Base-by-base conservation (phyloP, 2,797 vertebrate genomes). In the Hemitrygon akajei region DNA sequence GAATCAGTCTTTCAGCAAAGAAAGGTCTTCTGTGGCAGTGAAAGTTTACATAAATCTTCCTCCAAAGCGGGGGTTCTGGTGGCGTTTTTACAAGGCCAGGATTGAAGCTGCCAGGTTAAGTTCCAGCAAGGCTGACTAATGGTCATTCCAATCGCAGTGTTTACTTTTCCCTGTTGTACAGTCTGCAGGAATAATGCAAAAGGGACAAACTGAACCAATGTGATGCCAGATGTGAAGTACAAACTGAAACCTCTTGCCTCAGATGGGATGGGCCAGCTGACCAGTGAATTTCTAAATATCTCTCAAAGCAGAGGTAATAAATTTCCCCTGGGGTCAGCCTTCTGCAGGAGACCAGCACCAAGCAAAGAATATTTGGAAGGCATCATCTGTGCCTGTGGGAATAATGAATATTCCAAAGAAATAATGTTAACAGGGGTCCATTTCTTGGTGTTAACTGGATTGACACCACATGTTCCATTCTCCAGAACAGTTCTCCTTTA, bases 281-380 rank as follows among this genome's bases (percentile, higher is more conserved):
- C n/a, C 6, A 37, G 7, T 63, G 60, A 3, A 12, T 22, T 86
- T 37, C 7, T 16, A 66, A 87, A 69, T 7, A 89, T 37, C n/a
- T 89, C 60, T 40, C 14, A 69, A 89, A 89, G 27, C 86, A 69
- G 63, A 60, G 27, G 82, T 86, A 69, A 89, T 34, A 89, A 56
- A 69, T 89, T 69, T 7, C 63, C 18, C 34, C 22, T 34, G 12
- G 56, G 56, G 14, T 60, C 82, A 14, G 56, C 82, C 12, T 86
- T 84, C 56, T 14, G 30, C 11, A 12, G 81, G 82, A n/a, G 27
- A 86, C 22, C 56, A 86, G 11, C 60, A n/a, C 12, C 82, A 86
- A 60, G 56, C 82, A 86, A 82, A 63, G 58, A 66, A 89, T 30
- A 66, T 89, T 66, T 63, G 58, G 86, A 89, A 89, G 63, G 86